Evolutionary conservation across 2,797 vertebrate genomes (phyloP).

Genomic region (Schizopygopsis malacanthus): DNA sequence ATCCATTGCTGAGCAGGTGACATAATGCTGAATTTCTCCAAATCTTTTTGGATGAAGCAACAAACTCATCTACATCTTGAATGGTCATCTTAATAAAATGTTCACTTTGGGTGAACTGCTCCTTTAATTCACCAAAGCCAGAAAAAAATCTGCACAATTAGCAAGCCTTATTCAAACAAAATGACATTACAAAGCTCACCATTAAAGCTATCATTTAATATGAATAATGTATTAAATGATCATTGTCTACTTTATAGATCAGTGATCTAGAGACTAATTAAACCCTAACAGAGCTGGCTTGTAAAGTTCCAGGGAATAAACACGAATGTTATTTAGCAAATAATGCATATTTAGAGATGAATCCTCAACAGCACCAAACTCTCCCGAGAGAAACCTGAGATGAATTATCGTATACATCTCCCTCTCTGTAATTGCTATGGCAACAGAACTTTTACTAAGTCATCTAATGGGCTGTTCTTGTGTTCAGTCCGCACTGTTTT

Average conservation of each 20-base stretch:
- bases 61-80: not conserved
- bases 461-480: not conserved
- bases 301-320: constrained; percentile 28
- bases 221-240: not conserved
- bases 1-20: not conserved
- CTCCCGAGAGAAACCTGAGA: constrained; percentile 5
- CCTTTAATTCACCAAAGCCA: not conserved
- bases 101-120: not conserved
- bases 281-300: constrained; percentile 16
- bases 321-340: constrained; percentile 34
- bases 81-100: not conserved
- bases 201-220: constrained; percentile 10
- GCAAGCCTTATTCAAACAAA: not conserved
- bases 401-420: constrained; percentile 10
- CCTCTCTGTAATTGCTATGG: constrained; percentile 20
- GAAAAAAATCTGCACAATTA: not conserved
- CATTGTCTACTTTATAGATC: not conserved
- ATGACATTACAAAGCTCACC: not conserved
- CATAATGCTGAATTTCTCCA: not conserved
- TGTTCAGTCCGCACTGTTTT: not conserved
- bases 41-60: not conserved
- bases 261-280: constrained; percentile 35
- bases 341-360: constrained; percentile 6
- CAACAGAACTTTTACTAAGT: constrained; percentile 16
- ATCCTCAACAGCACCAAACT: not conserved